Percentiles rank a stretch among this genome's conserved stretches.
Evolutionary conservation across 1,140 invertebrate genomes (phyloP).

Genomic region (Nautilus pompilius): DNA sequence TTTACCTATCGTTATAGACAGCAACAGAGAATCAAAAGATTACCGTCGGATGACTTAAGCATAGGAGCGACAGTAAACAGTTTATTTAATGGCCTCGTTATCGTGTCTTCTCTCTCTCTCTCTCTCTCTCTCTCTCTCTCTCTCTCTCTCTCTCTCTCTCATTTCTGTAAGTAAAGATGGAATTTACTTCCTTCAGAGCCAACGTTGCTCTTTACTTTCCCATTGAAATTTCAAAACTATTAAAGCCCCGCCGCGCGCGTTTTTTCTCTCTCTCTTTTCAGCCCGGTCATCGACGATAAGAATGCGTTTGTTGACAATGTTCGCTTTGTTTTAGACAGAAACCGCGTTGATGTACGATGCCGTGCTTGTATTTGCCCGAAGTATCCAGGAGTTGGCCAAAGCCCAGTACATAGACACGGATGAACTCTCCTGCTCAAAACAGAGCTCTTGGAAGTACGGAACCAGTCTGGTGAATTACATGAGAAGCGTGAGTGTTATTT

Average conservation of each 20-base stretch:
- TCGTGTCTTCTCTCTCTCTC: background rate
- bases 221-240: too few species aligned
- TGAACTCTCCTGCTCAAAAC: slow-evolving; percentile 77
- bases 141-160: background rate
- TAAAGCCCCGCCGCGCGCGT: background rate
- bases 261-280: background rate
- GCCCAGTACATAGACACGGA: slow-evolving; percentile 74
- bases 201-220: too few species aligned
- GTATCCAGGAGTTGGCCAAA: slow-evolving; percentile 83
- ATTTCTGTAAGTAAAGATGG: too few species aligned
- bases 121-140: background rate
- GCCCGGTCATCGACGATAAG: background rate
- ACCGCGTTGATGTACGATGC: slow-evolving; percentile 95
- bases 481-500: slow-evolving; percentile 75
- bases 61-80: too few species aligned
- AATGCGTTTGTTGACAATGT: background rate
- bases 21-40: too few species aligned
- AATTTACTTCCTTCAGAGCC: too few species aligned
- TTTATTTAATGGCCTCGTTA: too few species aligned
- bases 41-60: too few species aligned
- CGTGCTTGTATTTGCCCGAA: slow-evolving; percentile 89
- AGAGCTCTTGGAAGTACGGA: slow-evolving; percentile 87
- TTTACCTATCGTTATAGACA: too few species aligned
- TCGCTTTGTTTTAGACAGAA: slow-evolving; percentile 70
- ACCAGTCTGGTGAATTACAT: slow-evolving; percentile 95